Evolutionary conservation across 2,797 vertebrate genomes (phyloP), one percentile per base, ranked within the genome.

Genomic region (Apodemus agrarius): DNA sequence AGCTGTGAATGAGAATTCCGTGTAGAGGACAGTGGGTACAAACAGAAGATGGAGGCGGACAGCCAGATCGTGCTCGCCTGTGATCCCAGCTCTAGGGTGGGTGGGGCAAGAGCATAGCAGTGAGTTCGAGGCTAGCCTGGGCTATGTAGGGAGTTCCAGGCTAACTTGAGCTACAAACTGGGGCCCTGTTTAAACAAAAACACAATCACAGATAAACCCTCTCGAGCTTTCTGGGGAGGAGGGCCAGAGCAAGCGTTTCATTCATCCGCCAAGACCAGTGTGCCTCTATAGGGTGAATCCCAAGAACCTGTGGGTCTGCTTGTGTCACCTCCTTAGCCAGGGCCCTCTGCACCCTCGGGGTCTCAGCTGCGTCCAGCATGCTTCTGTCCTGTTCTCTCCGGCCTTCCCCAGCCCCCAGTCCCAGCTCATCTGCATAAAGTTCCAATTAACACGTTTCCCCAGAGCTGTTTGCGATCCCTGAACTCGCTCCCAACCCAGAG

Each of bases 371-470:
- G 80, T 37, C 88, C 95, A 3, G 61, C 89, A 1, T n/a, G 81
- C 31, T 11, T 24, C 52, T 69, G 75, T 90, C 90, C 89, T 21
- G 37, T 29, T 80, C 67, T 22, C 76, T 24, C 75, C 89, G 31
- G 2, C 65, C 37, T 22, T 24, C 52, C 61, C 43, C 93, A 12
- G 5, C 65, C 79, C 63, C 37, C n/a, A 11, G 54, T 21, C 88
- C 88, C 81, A 24, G 91, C 94, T 96, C 85, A 97, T 98, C 91
- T 97, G 94, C 94, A 96, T 96, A 92, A 95, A 95, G 94, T 91
- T 96, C 97, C 97, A 98, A 96, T 98, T 98, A 98, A 96, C 96
- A 97, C 96, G 54, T 98, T 97, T 94, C 79, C 80, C 96, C 91
- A 90, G 72, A 84, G 96, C 97, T 97, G 89, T 96, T 95, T 93